Evolutionary conservation across 1,140 invertebrate genomes (phyloP).

Genomic region (Papilio dardanus): DNA sequence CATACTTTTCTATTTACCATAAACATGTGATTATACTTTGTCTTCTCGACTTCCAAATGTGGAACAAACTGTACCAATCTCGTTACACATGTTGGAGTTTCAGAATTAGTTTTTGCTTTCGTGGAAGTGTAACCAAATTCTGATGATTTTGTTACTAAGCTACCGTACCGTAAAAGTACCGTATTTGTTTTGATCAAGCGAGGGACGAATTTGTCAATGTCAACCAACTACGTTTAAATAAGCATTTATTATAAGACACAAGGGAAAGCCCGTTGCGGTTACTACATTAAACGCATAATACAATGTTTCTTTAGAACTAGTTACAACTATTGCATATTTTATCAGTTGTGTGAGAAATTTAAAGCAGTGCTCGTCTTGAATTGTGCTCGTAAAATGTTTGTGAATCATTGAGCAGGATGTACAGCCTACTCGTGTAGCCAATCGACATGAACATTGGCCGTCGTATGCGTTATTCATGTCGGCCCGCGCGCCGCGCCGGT

Average conservation of each 20-base stretch:
- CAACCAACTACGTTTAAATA: too few species aligned
- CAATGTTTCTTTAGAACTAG: neutral
- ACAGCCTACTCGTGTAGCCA: neutral
- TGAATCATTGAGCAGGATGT: conserved; percentile 10
- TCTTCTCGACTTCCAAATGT: neutral
- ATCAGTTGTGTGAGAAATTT: neutral
- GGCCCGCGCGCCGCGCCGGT: neutral
- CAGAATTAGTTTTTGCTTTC: neutral
- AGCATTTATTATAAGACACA: neutral
- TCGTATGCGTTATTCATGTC: neutral
- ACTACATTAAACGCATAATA: neutral
- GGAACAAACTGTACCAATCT: conserved; percentile 11
- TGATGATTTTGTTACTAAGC: neutral
- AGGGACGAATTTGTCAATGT: too few species aligned
- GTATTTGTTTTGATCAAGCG: neutral
- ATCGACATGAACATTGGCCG: neutral
- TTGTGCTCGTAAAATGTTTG: neutral
- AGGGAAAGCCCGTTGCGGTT: neutral
- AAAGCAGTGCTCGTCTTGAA: neutral
- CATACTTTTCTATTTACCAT: neutral
- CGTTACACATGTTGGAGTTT: neutral
- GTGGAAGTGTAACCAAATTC: neutral
- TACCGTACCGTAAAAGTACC: too few species aligned
- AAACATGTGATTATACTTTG: neutral
- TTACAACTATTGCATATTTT: neutral